Evolutionary conservation across 1,140 invertebrate species (phyloP).

Genomic region (Nymphalis io): DNA sequence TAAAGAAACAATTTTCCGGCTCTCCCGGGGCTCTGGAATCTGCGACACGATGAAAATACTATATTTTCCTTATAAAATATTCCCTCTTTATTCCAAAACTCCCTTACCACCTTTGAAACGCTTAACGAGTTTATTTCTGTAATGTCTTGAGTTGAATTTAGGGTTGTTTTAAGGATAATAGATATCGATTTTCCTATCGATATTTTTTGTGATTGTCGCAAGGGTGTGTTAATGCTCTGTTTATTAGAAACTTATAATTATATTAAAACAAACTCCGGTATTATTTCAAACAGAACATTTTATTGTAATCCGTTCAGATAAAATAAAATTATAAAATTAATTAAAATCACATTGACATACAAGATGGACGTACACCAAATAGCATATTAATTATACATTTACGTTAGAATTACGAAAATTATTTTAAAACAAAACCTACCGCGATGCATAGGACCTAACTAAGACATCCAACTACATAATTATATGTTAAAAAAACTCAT

Average conservation of each 20-base stretch:
- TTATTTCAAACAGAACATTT: conserved; percentile 81
- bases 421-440: conserved; percentile 62
- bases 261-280: conserved; percentile 63
- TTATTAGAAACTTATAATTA: conserved; percentile 15
- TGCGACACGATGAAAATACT: conserved; percentile 73
- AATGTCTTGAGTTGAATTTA: conserved; percentile 18
- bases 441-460: conserved; percentile 63
- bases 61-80: conserved; percentile 55
- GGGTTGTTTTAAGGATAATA: conserved; percentile 3
- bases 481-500: conserved; percentile 68
- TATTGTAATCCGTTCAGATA: conserved; percentile 78
- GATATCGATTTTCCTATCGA: not conserved
- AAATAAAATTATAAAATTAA: conserved; percentile 64
- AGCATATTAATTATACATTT: conserved; percentile 72
- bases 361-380: conserved; percentile 78
- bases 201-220: not conserved
- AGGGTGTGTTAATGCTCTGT: conserved; percentile 9
- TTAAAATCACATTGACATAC: conserved; percentile 78
- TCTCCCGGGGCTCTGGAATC: conserved; percentile 61
- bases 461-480: conserved; percentile 67
- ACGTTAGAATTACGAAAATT: conserved; percentile 69
- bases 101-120: conserved; percentile 43
- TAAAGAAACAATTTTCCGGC: conserved; percentile 78
- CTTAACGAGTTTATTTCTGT: conserved; percentile 53
- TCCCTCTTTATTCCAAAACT: conserved; percentile 43